Evolutionary conservation across 2,113 vertebrate species (phyloP).

Genomic region (Taxidea taxus): DNA sequence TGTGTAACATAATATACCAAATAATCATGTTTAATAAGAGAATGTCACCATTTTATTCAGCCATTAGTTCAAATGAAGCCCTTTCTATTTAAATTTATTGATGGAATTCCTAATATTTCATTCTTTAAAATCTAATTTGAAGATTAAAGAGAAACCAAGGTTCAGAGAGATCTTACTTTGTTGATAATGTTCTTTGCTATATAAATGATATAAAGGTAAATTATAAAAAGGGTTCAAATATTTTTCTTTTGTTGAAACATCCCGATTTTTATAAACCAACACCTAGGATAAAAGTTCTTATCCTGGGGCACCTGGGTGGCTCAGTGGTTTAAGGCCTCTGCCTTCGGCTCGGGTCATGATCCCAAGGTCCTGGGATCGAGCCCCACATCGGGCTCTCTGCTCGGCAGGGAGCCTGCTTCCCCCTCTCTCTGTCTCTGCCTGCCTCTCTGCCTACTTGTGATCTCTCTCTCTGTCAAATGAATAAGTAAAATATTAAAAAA

Average conservation of each 20-base stretch:
- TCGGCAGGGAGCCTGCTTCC: no score
- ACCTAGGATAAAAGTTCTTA: constrained; percentile 30
- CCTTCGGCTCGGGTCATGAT: no score
- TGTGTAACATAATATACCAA: constrained; percentile 81
- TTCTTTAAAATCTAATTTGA: constrained; percentile 81
- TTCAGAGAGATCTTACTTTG: constrained; percentile 79
- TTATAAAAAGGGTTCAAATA: constrained; percentile 53
- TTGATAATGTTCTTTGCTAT: constrained; percentile 58
- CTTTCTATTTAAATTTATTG: constrained; percentile 88
- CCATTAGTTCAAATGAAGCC: constrained; percentile 82
- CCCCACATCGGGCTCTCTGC: no score
- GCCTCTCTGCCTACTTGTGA: no score
- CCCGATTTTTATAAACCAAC: constrained; percentile 53
- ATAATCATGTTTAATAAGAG: constrained; percentile 83
- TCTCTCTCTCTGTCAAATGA: no score
- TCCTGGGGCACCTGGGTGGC: no score
- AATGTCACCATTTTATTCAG: constrained; percentile 84
- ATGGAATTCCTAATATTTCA: constrained; percentile 86
- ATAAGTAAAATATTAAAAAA: no score
- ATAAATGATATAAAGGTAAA: constrained; percentile 74
- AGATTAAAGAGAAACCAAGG: constrained; percentile 76
- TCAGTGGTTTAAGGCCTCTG: no score
- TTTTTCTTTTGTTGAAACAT: constrained; percentile 68
- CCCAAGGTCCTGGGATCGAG: no score
- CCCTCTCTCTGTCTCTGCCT: no score